Evolutionary conservation across 2,113 vertebrate species (phyloP).

Genomic region (Thamnaconus septentrionalis): DNA sequence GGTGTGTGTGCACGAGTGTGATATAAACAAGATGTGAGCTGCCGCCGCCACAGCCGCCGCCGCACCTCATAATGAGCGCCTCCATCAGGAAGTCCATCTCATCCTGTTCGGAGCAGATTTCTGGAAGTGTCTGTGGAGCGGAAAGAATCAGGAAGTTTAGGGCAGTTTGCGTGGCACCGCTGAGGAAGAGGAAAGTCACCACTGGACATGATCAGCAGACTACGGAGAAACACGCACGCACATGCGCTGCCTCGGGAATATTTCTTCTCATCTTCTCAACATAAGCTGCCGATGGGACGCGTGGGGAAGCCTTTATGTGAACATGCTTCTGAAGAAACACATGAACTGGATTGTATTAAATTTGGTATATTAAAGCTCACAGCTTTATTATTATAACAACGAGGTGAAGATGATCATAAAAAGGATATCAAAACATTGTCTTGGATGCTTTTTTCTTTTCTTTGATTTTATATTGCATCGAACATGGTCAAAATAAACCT

Average conservation of each 20-base stretch:
- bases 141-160: conserved; percentile 13
- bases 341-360: no score
- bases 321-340: no score
- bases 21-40: neutral
- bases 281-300: no score
- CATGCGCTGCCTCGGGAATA: conserved; percentile 1
- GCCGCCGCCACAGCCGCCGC: neutral
- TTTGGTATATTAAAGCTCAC: no score
- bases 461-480: no score
- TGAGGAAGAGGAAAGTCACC: neutral
- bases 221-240: conserved; percentile 18
- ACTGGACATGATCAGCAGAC: conserved; percentile 24
- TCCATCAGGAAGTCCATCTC: conserved; percentile 95
- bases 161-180: conserved; percentile 3
- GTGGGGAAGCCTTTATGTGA: no score
- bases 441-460: no score
- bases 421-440: no score
- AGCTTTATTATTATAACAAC: no score
- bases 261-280: neutral
- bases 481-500: no score
- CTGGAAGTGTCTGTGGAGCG: conserved; percentile 84
- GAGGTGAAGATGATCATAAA: no score
- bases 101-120: conserved; percentile 91
- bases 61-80: conserved; percentile 88
- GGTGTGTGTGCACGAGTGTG: neutral